Evolutionary conservation across 1,140 invertebrate species (phyloP).

Genomic region (Drosophila burlai): DNA sequence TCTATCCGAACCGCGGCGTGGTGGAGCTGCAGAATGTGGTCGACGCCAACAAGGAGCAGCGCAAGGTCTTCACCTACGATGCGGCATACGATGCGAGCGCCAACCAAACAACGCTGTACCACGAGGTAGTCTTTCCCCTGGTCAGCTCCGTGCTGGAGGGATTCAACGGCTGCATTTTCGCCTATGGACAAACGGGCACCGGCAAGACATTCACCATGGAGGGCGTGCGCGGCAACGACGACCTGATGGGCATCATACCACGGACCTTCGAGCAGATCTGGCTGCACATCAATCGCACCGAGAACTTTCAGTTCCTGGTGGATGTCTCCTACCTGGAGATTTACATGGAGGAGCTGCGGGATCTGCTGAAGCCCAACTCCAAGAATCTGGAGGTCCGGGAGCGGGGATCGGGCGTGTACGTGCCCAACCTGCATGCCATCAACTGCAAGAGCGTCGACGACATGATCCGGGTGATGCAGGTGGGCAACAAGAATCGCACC

Average conservation of each 20-base stretch:
- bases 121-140: conserved; percentile 95
- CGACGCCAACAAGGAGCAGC: conserved; percentile 85
- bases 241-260: conserved; percentile 95
- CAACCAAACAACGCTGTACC: conserved; percentile 96
- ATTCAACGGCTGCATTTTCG: conserved; percentile 98
- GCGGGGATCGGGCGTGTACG: conserved; percentile 93
- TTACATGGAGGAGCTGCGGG: conserved; percentile 97
- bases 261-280: conserved; percentile 98
- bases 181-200: conserved; percentile 97
- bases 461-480: conserved; percentile 95
- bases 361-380: conserved; percentile 94
- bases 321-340: conserved; percentile 97
- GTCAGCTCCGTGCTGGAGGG: conserved; percentile 98
- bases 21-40: conserved; percentile 89
- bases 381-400: conserved; percentile 91
- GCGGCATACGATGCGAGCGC: conserved; percentile 95
- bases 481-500: conserved; percentile 95
- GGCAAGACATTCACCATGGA: conserved; percentile 99
- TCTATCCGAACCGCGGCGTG: conserved; percentile 88
- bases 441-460: conserved; percentile 96
- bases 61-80: conserved; percentile 96
- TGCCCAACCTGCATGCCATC: conserved; percentile 95
- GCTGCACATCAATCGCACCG: conserved; percentile 93
- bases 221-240: conserved; percentile 88
- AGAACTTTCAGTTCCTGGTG: conserved; percentile 96